Evolutionary conservation across 2,888 invertebrate species (phyloP).

Genomic region (Hedychridium roseum): DNA sequence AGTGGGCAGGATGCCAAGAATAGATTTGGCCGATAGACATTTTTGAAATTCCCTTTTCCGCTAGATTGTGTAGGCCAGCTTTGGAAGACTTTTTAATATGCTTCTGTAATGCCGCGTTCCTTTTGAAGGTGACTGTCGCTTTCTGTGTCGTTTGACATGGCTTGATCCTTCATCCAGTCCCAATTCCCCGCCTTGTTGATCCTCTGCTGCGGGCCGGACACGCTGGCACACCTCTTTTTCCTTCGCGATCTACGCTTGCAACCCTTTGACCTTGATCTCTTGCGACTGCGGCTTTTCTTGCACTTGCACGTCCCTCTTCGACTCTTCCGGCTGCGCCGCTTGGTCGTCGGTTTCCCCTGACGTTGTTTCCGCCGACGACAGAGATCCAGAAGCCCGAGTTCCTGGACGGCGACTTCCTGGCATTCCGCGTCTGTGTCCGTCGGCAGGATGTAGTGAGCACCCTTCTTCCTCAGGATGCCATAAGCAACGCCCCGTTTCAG

Average conservation of each 20-base stretch:
- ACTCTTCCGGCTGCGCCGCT: too few relatives aligned
- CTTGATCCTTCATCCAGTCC: too few relatives aligned
- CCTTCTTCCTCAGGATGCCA: slow-evolving; percentile 42
- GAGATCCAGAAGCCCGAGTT: slow-evolving; percentile 41
- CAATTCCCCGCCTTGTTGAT: too few relatives aligned
- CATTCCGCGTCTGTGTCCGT: slow-evolving; percentile 30
- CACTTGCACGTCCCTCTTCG: not conserved
- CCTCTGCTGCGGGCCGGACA: too few relatives aligned
- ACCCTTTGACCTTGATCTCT: slow-evolving; percentile 7
- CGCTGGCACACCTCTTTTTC: slow-evolving; percentile 4
- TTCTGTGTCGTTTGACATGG: too few relatives aligned
- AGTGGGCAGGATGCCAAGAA: too few relatives aligned
- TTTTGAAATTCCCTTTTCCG: too few relatives aligned
- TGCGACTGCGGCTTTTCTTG: not conserved
- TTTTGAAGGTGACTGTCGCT: too few relatives aligned
- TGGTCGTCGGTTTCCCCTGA: not conserved
- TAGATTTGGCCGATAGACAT: too few relatives aligned
- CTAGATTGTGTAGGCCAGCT: too few relatives aligned
- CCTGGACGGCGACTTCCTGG: slow-evolving; percentile 41
- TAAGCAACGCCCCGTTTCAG: slow-evolving; percentile 46
- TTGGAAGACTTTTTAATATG: too few relatives aligned
- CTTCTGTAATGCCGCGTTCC: too few relatives aligned
- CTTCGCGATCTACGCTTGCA: not conserved
- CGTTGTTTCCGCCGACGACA: slow-evolving; percentile 23
- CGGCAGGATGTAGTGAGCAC: slow-evolving; percentile 38